phyloP scores from a whole-genome alignment of 2,113 vertebrate species.

The Lontra canadensis region DNA sequence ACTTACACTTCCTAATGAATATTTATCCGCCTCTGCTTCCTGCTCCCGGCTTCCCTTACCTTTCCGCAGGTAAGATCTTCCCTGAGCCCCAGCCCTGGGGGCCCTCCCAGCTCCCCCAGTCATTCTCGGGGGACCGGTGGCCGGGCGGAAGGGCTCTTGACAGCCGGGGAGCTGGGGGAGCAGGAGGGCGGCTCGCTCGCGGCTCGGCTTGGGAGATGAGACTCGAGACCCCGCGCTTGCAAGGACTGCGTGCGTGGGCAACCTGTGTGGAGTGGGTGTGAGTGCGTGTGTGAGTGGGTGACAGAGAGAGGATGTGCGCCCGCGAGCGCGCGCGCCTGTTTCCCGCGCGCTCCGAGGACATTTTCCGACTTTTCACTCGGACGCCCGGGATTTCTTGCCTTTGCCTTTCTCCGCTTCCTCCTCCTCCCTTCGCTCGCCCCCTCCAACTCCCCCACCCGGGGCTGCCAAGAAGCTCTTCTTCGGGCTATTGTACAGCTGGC shows the following conservation, averaged over 20 bases:
- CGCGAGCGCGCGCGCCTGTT: neutral
- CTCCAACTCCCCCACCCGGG: neutral
- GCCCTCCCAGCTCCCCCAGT: neutral
- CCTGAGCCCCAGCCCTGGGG: slow-evolving; percentile 11
- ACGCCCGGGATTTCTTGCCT: neutral
- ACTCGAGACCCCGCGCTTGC: neutral
- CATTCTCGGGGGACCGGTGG: neutral
- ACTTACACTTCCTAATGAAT: slow-evolving; percentile 86
- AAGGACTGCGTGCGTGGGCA: neutral
- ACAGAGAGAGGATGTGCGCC: neutral
- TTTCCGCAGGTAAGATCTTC: slow-evolving; percentile 77
- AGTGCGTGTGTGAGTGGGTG: neutral
- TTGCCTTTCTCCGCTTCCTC: neutral
- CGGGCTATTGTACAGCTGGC: neutral
- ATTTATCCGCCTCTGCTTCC: slow-evolving; percentile 85
- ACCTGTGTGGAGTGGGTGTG: slow-evolving; percentile 16
- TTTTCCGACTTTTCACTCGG: slow-evolving; percentile 66
- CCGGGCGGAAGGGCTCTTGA: neutral
- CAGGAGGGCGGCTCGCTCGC: neutral
- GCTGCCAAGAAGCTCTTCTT: neutral
- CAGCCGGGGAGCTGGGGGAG: neutral
- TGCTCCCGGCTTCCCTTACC: slow-evolving; percentile 82
- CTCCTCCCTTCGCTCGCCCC: neutral
- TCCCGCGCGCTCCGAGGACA: slow-evolving; percentile 25
- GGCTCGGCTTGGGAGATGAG: neutral